A percentile compares a stretch with the other conserved stretches of the same genome.
These are phyloP conservation scores for Arvicanthis niloticus DNA, from an alignment of 2,113 vertebrate species.

Conservation along the genomic window DNA sequence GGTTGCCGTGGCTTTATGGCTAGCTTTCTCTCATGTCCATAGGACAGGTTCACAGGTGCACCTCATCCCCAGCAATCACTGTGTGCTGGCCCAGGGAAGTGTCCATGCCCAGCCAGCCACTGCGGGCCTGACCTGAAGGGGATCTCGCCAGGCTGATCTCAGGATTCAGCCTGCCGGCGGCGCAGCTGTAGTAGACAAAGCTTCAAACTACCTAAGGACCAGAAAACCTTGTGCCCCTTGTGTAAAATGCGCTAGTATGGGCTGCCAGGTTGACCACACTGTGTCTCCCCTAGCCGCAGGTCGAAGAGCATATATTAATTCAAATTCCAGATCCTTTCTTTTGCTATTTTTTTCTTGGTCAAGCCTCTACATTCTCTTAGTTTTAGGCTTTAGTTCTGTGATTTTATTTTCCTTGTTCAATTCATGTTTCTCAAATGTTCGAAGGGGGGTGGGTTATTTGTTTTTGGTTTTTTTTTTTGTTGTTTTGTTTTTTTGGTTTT, in stretches of 20 bases:
- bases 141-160: background rate
- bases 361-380: slow-evolving; percentile 56
- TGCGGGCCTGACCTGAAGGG: background rate
- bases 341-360: background rate
- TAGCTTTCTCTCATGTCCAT: slow-evolving; percentile 33
- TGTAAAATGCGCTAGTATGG: background rate
- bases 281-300: slow-evolving; percentile 64
- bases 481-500: background rate
- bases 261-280: slow-evolving; percentile 54
- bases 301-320: slow-evolving; percentile 59
- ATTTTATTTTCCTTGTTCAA: slow-evolving; percentile 19
- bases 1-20: slow-evolving; percentile 63
- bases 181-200: slow-evolving; percentile 64
- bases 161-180: background rate
- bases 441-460: background rate
- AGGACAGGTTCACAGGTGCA: slow-evolving; percentile 57
- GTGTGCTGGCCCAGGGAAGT: background rate
- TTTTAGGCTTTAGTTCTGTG: slow-evolving; percentile 60
- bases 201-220: slow-evolving; percentile 79
- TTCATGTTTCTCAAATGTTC: slow-evolving; percentile 70
- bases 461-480: slow-evolving; percentile 64
- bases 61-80: slow-evolving; percentile 47
- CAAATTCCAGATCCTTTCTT: slow-evolving; percentile 24
- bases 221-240: slow-evolving; percentile 37
- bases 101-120: background rate